Base-by-base conservation (phyloP, 1,140 invertebrate species). In the Drosophila sp. region DNA sequence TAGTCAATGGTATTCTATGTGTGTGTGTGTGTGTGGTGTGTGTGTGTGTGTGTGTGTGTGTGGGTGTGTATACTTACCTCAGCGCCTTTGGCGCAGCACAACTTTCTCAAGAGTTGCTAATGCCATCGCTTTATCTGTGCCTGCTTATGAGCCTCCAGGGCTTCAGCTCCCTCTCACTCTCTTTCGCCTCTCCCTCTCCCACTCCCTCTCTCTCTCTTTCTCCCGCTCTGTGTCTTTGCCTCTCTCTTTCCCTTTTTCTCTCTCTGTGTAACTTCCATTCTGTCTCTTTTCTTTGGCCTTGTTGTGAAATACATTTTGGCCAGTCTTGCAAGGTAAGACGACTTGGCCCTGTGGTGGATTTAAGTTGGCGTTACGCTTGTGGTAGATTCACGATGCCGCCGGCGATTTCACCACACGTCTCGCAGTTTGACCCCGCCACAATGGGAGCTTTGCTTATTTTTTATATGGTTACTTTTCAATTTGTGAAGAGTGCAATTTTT, bases 101-200 rank as follows among this genome's bases (percentile, higher is more conserved):
- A 76, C 63, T 84, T 80, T 80, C 81, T 74, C 73, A 77, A 86
- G 81, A 86, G 81, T 66, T 86, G 64, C 76, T 77, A 86, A 80
- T 83, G 73, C 64, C 71, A 69, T 59, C 83, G 80, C 64, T 84
- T 84, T 86, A 86, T 86, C 73, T 77, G 69, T 50, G 80, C 61
- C 64, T 74, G 63, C 72, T 84, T 84, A 83, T 80, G 80, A 78
- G 80, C 80, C 80, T 80, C 81, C 72, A 71, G 80, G 81, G 80
- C 65, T 74, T 50, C 29, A 40, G 40, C 48, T 46, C 32, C 32
- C 38, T 21, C 21, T 36, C 36, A n/a, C 34, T 2, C n/a, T 18
- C 46, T 5, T n/a, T n/a, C n/a, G 11, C 13, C 21, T 7, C 18
- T 1, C 34, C 25, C 32, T 4, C 13, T 57, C 41, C 8, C 21